A percentile compares a stretch with the other conserved stretches of the same genome.
Conservation (phyloP, 2,797 vertebrate species). For the Cuculus canorus region DNA sequence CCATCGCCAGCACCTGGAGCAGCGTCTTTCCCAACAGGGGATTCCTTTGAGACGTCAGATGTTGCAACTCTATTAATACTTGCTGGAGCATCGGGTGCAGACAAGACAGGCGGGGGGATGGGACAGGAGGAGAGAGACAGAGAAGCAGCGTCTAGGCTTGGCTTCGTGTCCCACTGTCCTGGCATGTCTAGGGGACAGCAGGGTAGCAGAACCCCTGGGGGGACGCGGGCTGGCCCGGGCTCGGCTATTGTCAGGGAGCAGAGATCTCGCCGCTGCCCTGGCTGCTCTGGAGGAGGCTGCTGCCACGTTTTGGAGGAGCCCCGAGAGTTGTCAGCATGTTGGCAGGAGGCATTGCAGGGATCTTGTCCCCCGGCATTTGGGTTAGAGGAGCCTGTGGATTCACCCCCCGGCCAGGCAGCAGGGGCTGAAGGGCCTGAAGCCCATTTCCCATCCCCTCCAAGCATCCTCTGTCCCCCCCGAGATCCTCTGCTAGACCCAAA, state of each 20-base stretch:
- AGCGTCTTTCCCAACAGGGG: slow-evolving; percentile 12
- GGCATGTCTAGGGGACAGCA: neutral
- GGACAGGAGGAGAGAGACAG: neutral
- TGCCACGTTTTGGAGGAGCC: neutral
- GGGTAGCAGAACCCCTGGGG: neutral
- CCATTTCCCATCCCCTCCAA: no score
- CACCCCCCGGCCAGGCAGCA: fast-evolving
- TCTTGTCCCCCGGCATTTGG: neutral
- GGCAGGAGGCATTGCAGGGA: neutral
- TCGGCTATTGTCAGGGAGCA: slow-evolving; percentile 2
- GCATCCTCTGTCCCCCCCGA: neutral
- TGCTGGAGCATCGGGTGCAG: slow-evolving; percentile 33
- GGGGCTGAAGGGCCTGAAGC: neutral
- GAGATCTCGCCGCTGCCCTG: neutral
- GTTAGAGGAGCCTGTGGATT: neutral
- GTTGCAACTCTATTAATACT: slow-evolving; percentile 60
- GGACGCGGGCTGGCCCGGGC: neutral
- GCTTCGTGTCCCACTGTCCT: neutral
- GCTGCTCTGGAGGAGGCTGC: neutral
- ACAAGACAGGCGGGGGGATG: slow-evolving; percentile 31
- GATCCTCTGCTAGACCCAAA: neutral
- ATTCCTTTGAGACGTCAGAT: slow-evolving; percentile 52
- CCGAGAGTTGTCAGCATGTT: neutral
- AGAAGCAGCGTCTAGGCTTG: slow-evolving; percentile 7
- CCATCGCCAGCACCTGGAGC: neutral